Evolutionary conservation across 2,113 vertebrate species (phyloP), one percentile per base, ranked within the genome.

Genomic region (Rhabdornis inornatus): DNA sequence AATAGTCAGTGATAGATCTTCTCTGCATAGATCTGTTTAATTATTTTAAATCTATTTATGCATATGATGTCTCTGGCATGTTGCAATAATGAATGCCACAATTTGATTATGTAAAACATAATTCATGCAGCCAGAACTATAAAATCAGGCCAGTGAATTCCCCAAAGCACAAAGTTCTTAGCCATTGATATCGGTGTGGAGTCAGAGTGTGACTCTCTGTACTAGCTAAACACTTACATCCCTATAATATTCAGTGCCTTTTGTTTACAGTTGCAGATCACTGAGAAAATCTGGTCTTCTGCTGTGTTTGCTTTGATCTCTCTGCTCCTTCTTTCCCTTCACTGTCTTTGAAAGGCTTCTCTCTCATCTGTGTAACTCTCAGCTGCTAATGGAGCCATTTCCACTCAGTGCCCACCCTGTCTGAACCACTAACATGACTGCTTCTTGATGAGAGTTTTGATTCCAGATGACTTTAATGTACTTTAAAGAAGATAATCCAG

Each of bases 51-150:
- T 30, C 35, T 79, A 28, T 63, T 88, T 83, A 60, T 77, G 49
- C 57, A 35, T 69, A 24, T 76, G 28, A 60, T 80, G n/a, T 89
- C 49, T 56, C 55, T 86, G 49, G 16, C 49, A 35, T 35, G 24
- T 61, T 52, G 30, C 76, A 57, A 33, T 89, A 91, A 95, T 50
- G 33, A 93, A 75, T 79, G 33, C 35, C 35, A 55, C 49, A 64
- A 13, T 87, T 64, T 64, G 27, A 77, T 65, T 83, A 86, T 27
- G 33, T 23, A 35, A 66, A 82, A 53, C 39, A 30, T 47, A 71
- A 37, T 69, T 76, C 5, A 42, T 78, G 61, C 3, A 25, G 21
- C 30, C 61, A 70, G 60, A 56, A 31, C 31, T 78, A 31, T 69
- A 81, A 87, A 74, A 70, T 37, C 23, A 87, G 77, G 42, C 40